Conservation (phyloP, 2,797 vertebrate genomes). For the Euthynnus affinis region DNA sequence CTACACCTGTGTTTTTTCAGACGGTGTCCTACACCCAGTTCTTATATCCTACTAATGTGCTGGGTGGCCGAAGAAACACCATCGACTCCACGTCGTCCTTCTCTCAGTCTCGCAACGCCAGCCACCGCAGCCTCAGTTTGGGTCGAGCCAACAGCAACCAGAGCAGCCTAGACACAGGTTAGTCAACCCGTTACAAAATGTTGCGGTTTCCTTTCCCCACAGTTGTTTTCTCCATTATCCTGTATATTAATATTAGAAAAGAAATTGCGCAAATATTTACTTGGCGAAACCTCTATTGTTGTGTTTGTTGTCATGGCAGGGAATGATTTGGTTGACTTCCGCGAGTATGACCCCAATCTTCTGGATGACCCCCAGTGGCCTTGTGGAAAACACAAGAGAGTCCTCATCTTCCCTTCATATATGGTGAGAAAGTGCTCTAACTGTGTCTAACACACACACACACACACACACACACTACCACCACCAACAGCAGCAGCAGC, state of each 20-base stretch:
- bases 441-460: neutral
- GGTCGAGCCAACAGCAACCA: constrained; percentile 97
- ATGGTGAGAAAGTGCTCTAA: constrained; percentile 91
- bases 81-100: constrained; percentile 98
- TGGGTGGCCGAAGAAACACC: constrained; percentile 95
- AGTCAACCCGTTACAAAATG: constrained; percentile 10
- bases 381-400: constrained; percentile 98
- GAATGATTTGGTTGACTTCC: constrained; percentile 93
- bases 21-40: constrained; percentile 99
- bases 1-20: constrained; percentile 78
- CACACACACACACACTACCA: neutral
- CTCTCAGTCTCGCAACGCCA: constrained; percentile 94
- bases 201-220: neutral
- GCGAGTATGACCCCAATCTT: constrained; percentile 97
- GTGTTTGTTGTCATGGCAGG: constrained; percentile 81
- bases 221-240: neutral
- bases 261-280: neutral
- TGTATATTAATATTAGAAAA: neutral
- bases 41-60: constrained; percentile 95
- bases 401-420: constrained; percentile 98
- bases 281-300: constrained; percentile 22
- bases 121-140: constrained; percentile 96
- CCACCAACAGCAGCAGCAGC: constrained; percentile 14
- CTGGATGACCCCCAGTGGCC: constrained; percentile 99
- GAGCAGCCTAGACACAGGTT: constrained; percentile 97